Evolutionary conservation across 2,113 vertebrate genomes (phyloP).

Genomic region (Perognathus longimembris): DNA sequence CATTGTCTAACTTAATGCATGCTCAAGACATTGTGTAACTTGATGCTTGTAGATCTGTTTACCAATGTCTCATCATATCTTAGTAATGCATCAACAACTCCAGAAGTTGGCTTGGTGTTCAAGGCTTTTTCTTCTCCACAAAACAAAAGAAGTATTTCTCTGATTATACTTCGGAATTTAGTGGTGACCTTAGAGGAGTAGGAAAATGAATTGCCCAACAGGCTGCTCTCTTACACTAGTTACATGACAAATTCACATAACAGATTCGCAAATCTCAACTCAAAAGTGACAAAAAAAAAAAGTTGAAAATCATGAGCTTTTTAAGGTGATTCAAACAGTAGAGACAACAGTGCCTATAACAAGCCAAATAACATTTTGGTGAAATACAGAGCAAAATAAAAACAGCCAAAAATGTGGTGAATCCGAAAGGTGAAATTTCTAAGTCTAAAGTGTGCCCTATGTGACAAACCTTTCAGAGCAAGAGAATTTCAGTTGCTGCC

Average conservation of each 20-base stretch:
- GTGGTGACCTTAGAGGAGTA: not conserved
- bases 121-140: not conserved
- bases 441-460: not conserved
- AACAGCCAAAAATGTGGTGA: not conserved
- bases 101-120: not conserved
- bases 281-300: not conserved
- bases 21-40: not conserved
- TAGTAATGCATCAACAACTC: not conserved
- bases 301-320: not conserved
- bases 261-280: not conserved
- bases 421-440: not conserved
- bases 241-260: rapidly evolving
- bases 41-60: not conserved
- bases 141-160: not conserved
- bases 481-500: not conserved
- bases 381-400: not conserved
- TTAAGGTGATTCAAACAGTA: not conserved
- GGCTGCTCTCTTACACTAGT: not conserved
- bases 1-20: not conserved
- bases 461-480: not conserved
- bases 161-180: not conserved
- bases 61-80: too few species aligned
- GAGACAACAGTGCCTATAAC: not conserved
- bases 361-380: not conserved
- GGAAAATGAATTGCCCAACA: not conserved